Conservation (phyloP, 2,113 vertebrate genomes). For the Rhineura floridana region DNA sequence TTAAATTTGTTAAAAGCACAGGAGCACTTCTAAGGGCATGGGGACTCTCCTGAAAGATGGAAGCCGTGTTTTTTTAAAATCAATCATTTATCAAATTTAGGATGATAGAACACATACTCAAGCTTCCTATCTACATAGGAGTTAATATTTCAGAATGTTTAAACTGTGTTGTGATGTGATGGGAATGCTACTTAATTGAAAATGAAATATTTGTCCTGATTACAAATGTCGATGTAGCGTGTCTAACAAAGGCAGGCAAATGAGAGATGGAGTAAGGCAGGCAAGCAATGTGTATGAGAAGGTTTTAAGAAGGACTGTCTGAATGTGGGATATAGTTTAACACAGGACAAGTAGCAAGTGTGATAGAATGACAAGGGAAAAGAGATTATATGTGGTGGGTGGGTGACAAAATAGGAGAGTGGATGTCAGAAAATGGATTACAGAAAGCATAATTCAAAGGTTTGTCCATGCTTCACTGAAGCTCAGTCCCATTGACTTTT, state of each 20-base stretch:
- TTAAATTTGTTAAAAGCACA: background rate
- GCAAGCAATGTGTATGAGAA: background rate
- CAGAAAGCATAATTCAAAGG: background rate
- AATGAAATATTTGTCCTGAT: background rate
- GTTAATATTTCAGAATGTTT: background rate
- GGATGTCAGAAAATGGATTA: background rate
- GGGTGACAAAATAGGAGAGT: background rate
- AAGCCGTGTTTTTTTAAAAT: background rate
- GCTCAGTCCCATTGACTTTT: background rate
- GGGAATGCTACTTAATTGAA: background rate
- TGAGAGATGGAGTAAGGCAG: background rate
- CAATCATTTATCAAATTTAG: background rate
- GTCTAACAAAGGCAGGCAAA: background rate
- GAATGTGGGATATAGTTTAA: background rate
- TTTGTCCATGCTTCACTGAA: background rate
- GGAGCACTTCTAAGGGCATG: background rate
- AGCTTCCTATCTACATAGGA: background rate
- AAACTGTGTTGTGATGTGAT: background rate
- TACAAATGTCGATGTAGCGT: background rate
- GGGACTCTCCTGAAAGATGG: background rate
- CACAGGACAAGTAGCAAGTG: background rate
- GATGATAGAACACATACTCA: background rate
- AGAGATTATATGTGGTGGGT: background rate
- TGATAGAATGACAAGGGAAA: background rate
- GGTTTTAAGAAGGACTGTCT: background rate